phyloP scores from a whole-genome alignment of 1,140 invertebrate genomes.

The Drosophila athabasca region DNA sequence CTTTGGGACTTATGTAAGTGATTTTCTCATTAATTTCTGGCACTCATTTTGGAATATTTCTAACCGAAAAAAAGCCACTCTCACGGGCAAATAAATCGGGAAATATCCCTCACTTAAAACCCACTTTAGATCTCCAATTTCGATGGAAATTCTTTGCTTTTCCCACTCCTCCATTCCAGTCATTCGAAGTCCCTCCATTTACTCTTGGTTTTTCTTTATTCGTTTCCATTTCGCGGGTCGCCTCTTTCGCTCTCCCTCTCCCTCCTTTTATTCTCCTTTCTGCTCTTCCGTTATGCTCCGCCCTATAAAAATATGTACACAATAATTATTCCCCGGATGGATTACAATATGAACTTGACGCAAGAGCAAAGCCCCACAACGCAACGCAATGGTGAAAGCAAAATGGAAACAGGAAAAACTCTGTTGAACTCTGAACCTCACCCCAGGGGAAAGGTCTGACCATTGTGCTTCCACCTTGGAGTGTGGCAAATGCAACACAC shows the following conservation, averaged over 20 bases:
- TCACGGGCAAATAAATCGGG: constrained; percentile 4
- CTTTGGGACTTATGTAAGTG: neutral
- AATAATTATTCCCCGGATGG: constrained; percentile 80
- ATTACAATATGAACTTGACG: constrained; percentile 72
- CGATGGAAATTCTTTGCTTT: constrained; percentile 12
- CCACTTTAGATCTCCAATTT: constrained; percentile 9
- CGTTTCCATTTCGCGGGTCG: neutral
- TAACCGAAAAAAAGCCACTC: too few relatives aligned
- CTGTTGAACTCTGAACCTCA: constrained; percentile 59
- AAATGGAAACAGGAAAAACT: constrained; percentile 57
- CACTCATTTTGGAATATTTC: neutral
- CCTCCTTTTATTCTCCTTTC: too few relatives aligned
- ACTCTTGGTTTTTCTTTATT: constrained; percentile 15
- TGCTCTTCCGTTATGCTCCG: constrained; percentile 24
- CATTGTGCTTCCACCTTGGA: too few relatives aligned
- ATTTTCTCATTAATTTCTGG: neutral
- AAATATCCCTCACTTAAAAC: neutral
- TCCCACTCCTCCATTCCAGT: neutral
- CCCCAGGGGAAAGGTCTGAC: constrained; percentile 12
- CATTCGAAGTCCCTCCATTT: constrained; percentile 31
- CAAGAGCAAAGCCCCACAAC: constrained; percentile 24
- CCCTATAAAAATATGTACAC: constrained; percentile 79
- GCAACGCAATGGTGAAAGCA: constrained; percentile 39
- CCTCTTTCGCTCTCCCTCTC: too few relatives aligned
- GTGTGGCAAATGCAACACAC: constrained; percentile 12